These are phyloP conservation scores for Seriola dumerili DNA, from an alignment of 2,113 vertebrate genomes.

Conservation along the genomic window DNA sequence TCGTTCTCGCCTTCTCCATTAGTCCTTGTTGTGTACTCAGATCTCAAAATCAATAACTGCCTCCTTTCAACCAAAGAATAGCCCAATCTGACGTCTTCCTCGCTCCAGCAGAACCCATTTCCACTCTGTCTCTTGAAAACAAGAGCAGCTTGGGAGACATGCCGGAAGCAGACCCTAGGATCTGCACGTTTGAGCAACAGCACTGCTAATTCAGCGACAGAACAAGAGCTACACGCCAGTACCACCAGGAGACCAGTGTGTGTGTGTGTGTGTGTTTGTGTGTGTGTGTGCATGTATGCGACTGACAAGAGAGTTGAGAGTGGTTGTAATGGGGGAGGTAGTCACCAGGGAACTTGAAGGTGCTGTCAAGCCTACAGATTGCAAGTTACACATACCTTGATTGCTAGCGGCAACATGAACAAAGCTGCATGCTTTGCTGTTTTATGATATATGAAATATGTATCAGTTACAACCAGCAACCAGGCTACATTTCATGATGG, in stretches of 20 bases:
- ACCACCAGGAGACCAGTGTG: slow-evolving; percentile 5
- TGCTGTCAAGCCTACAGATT: slow-evolving; percentile 24
- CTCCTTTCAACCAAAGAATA: slow-evolving; percentile 63
- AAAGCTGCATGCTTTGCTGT: neutral
- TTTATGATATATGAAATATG: slow-evolving; percentile 32
- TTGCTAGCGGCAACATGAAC: slow-evolving; percentile 5
- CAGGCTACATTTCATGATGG: neutral
- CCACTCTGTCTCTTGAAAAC: slow-evolving; percentile 53
- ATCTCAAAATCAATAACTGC: slow-evolving; percentile 63
- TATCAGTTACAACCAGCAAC: neutral
- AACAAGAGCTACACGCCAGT: slow-evolving; percentile 19
- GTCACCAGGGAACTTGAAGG: slow-evolving; percentile 11
- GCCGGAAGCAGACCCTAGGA: slow-evolving; percentile 35
- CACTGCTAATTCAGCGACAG: slow-evolving; percentile 26
- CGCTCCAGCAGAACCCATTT: slow-evolving; percentile 58
- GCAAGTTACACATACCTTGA: slow-evolving; percentile 3
- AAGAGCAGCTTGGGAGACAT: slow-evolving; percentile 38
- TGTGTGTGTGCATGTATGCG: neutral
- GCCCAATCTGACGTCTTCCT: slow-evolving; percentile 49
- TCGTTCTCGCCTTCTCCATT: slow-evolving; percentile 15
- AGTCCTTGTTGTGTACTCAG: slow-evolving; percentile 32
- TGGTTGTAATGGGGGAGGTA: neutral
- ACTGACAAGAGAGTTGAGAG: slow-evolving; percentile 2
- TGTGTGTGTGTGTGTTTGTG: neutral
- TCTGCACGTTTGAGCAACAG: slow-evolving; percentile 15